phyloP scores from a whole-genome alignment of 1,140 invertebrate genomes.

The Monochamus saltuarius region DNA sequence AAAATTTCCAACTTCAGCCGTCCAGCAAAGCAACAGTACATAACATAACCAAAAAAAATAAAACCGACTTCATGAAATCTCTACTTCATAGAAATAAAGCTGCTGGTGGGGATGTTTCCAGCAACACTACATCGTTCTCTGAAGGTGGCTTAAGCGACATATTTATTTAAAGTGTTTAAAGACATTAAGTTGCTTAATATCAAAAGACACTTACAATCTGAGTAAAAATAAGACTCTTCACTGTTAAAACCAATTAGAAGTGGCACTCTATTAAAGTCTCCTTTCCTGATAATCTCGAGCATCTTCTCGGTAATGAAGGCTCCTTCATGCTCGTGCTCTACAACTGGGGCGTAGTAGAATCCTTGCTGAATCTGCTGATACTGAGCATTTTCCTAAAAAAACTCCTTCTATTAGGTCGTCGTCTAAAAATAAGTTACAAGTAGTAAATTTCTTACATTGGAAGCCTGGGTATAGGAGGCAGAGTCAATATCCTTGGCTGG shows the following conservation, averaged over 20 bases:
- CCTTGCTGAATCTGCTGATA: slow-evolving; percentile 27
- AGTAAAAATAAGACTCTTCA: slow-evolving; percentile 28
- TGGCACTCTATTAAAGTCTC: slow-evolving; percentile 23
- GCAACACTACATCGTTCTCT: no score
- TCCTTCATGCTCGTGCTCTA: slow-evolving; percentile 23
- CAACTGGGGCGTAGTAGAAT: slow-evolving; percentile 31
- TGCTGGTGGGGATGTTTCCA: no score
- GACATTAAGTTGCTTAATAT: neutral
- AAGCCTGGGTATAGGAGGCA: neutral
- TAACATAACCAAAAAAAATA: no score
- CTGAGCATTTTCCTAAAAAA: slow-evolving; percentile 7
- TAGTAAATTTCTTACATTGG: neutral
- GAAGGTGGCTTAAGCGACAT: no score
- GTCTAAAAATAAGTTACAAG: neutral
- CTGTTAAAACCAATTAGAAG: slow-evolving; percentile 28
- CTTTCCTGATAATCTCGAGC: slow-evolving; percentile 21
- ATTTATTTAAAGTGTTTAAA: neutral
- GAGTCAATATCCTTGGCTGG: slow-evolving; percentile 9
- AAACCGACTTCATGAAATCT: no score
- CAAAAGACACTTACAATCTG: slow-evolving; percentile 17
- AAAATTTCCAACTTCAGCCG: no score
- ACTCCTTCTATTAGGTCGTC: neutral
- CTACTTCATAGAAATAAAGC: no score
- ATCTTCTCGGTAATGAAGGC: slow-evolving; percentile 27
- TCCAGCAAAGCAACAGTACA: no score